Evolutionary conservation across 2,888 invertebrate species (phyloP), one percentile per base, ranked within the genome.

Genomic region (Atethmia centrago): DNA sequence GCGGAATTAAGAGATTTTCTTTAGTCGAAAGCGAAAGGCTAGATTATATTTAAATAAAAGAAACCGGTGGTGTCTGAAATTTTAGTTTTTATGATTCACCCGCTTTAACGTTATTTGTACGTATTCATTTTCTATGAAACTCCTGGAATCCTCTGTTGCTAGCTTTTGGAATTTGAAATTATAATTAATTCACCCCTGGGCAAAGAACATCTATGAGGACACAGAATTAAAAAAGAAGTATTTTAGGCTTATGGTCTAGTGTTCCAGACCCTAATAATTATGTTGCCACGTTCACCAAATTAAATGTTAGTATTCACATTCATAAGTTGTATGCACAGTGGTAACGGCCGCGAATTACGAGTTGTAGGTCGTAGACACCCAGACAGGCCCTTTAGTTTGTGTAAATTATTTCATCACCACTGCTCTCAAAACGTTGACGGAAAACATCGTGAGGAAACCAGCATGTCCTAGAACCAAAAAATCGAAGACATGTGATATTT

Each of bases 1-100:
- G 63, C 31, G 61, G 58, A 69, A 74, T 74, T 69, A 63, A 51
- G 31, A 71, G 69, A 69, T 71, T 63, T 83, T 59, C 58, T 70
- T 66, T 42, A 16, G 55, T 51, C 40, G 21, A 59, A 80, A 74
- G 58, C 19, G 19, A 67, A 83, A 51, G 3, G 19, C 45, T 21
- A 74, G 31, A 62, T 55, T 71, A 74, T 71, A 59, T 81, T 51
- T 51, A 25, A 63, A 45, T 45, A 68, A 64, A 42, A 47, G 14
- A 31, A 56, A 55, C 55, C 14, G 28, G 64, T 21, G 14, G 42
- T 45, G 45, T n/a, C 53, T 67, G 21, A 42, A 45, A 16, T 47
- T 28, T 42, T 53, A n/a, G 3, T 61, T 47, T 61, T 65, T 21
- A 49, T 28, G 14, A 4, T 53, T 62, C 16, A 21, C 5, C 1